Conservation (phyloP, 2,113 vertebrate genomes). For the Xenopus laevis region DNA sequence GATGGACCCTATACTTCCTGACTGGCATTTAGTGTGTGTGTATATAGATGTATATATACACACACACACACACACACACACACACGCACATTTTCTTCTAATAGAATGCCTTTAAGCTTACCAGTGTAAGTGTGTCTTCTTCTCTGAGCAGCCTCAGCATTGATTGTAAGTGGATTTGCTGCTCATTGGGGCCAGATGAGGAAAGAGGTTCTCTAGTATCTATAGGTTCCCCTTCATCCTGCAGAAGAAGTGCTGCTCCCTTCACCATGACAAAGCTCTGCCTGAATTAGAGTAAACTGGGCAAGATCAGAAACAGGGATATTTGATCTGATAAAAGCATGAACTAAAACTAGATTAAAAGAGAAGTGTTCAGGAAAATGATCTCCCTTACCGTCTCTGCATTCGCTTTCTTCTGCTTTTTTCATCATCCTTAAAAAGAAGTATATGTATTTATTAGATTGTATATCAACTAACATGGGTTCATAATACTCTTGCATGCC, state of each 20-base stretch:
- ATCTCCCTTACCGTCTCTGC: constrained; percentile 76
- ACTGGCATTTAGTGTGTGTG: no score
- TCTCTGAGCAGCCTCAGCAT: constrained; percentile 84
- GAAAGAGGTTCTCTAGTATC: constrained; percentile 42
- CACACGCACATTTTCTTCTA: no score
- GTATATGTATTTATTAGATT: neutral
- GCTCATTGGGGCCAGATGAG: constrained; percentile 54
- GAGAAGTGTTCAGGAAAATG: no score
- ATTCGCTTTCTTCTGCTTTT: constrained; percentile 65
- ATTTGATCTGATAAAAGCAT: no score
- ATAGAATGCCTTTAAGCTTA: constrained; percentile 52
- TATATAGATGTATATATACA: no score
- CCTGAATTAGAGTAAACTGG: constrained; percentile 53
- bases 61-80: no score
- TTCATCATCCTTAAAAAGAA: constrained; percentile 67
- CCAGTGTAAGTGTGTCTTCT: constrained; percentile 85
- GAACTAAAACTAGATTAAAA: no score
- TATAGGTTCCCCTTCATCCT: constrained; percentile 56
- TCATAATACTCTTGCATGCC: no score
- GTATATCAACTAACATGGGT: no score
- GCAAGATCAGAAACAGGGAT: neutral
- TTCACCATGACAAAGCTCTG: constrained; percentile 90
- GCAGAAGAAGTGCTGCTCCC: constrained; percentile 80
- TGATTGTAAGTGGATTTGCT: constrained; percentile 72
- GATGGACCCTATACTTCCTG: no score